A percentile compares a stretch with the other conserved stretches of the same genome.
Conservation (phyloP, 2,113 vertebrate species). For the Calyptommatus sinebrachiatus region DNA sequence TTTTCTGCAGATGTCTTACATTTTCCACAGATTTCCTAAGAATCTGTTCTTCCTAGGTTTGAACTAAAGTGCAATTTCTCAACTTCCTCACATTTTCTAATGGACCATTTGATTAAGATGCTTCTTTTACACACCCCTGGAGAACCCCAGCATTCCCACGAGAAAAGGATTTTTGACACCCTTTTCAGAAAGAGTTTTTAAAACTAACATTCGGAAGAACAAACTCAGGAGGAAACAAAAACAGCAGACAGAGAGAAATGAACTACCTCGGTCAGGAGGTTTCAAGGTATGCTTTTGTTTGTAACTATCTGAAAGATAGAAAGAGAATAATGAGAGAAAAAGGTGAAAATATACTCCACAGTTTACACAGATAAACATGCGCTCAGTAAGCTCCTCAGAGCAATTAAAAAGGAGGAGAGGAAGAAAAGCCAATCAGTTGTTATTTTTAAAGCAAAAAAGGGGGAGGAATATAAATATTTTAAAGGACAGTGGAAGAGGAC, state of each 20-base stretch:
- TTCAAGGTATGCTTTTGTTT: conserved; percentile 98
- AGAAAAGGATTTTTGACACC: background rate
- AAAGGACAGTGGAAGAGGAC: conserved; percentile 51
- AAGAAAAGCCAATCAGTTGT: conserved; percentile 6
- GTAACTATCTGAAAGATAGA: conserved; percentile 96
- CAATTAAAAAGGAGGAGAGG: conserved; percentile 35
- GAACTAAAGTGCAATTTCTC: background rate
- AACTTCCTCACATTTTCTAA: background rate
- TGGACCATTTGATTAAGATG: background rate
- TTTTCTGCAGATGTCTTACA: background rate
- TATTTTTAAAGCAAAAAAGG: background rate
- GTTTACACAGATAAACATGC: conserved; percentile 17
- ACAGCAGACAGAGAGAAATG: conserved; percentile 70
- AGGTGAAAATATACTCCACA: conserved; percentile 45
- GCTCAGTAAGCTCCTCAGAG: conserved; percentile 11
- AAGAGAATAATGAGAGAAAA: conserved; percentile 78
- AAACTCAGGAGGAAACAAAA: conserved; percentile 56
- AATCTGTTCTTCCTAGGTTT: background rate
- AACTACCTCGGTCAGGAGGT: conserved; percentile 95
- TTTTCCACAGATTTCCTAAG: no score
- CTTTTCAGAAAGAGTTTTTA: conserved; percentile 24
- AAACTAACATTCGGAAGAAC: conserved; percentile 50
- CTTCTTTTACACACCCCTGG: background rate
- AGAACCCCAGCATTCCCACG: no score
- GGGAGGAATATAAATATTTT: background rate